These are phyloP conservation scores for Bombus terrestris DNA, from an alignment of 1,140 invertebrate species.

Conservation along the genomic window DNA sequence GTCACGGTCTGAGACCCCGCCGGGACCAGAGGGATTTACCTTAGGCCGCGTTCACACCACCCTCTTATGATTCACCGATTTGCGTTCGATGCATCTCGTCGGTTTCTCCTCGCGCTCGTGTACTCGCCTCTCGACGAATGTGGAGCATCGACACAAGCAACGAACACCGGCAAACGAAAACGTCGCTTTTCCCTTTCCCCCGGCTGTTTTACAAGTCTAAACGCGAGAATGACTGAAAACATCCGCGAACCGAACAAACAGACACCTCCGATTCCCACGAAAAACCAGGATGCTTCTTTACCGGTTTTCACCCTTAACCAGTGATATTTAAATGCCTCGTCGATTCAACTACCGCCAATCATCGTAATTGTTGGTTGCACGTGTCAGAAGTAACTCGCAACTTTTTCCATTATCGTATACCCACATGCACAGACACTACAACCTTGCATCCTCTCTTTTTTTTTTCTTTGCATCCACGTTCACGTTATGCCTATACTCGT, in stretches of 20 bases:
- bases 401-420: background rate
- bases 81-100: background rate
- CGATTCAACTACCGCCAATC: slow-evolving; percentile 43
- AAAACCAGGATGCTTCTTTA: background rate
- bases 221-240: background rate
- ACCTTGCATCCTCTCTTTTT: background rate
- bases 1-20: slow-evolving; percentile 55
- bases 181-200: background rate
- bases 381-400: background rate
- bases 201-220: slow-evolving; percentile 10
- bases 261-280: slow-evolving; percentile 2
- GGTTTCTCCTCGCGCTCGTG: background rate
- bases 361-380: slow-evolving; percentile 47
- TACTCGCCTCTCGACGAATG: background rate
- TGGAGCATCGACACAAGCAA: background rate
- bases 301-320: slow-evolving; percentile 40
- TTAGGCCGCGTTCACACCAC: slow-evolving; percentile 51
- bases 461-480: background rate
- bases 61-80: slow-evolving; percentile 11
- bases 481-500: background rate
- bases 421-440: background rate
- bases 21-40: slow-evolving; percentile 37
- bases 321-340: slow-evolving; percentile 60
- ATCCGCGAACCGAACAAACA: background rate
- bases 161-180: background rate